Base-by-base conservation (phyloP, 2,888 invertebrate species). In the Dynastes grantii region DNA sequence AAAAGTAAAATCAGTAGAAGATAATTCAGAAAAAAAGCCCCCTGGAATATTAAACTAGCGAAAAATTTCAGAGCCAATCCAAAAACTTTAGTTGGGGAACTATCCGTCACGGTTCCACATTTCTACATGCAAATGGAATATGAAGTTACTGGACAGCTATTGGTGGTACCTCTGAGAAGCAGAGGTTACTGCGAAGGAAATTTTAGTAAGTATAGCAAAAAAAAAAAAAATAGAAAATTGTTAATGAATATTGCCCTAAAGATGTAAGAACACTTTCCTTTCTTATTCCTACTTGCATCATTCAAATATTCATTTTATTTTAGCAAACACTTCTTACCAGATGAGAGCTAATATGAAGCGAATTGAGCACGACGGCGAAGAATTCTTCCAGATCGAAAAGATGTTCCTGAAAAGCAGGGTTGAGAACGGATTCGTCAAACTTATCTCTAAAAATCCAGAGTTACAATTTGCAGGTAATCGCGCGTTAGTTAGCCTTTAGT, bases 351-450 rank as follows among this genome's bases (percentile, higher is more conserved):
- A 87, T 32, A 92, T 91, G 0, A 93, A 92, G 81, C 90, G 91
- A 2, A 87, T 91, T 4, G 87, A 89, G 70, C 92, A 90, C 81
- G 92, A 93, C 11, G 93, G 92, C 0, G 90, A 91, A 4, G 90
- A 92, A 76, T 93, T 92, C 84, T 89, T 93, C 75, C 91, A 92
- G 83, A 88, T 92, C 1, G 92, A 93, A 76, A 92, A 91, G 84
- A 85, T 94, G 29, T 87, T 90, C 67, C 88, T 92, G 13, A 93
- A 92, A 87, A 89, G 93, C 76, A 91, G 91, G 81, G 90, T 94
- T 53, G 92, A 91, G 0, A 89, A 92, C 83, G 93, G 93, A 0
- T 91, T 91, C 79, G 89, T 94, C 6, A 91, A 90, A 51, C 87
- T 92, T 51, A 89, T 87, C 63, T 87, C 93, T 5, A 90, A 90